Evolutionary conservation across 2,797 vertebrate species (phyloP).

Genomic region (Fratercula arctica): DNA sequence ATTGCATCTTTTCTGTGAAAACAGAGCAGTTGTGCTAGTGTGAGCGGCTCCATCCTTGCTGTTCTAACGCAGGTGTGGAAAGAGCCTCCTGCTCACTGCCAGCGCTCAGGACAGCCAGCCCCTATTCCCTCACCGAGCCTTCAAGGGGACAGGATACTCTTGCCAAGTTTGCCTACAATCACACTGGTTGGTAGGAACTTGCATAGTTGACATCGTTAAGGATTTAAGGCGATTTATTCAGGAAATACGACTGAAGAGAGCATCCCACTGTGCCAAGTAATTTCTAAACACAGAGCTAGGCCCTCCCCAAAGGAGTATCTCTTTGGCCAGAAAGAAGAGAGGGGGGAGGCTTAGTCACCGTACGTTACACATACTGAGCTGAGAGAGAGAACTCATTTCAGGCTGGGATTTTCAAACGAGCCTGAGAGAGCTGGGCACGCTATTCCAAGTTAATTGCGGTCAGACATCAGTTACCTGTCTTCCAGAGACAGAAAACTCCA

Average conservation of each 20-base stretch:
- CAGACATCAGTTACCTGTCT: neutral
- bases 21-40: neutral
- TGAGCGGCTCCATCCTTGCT: neutral
- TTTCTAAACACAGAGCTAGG: neutral
- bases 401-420: neutral
- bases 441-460: neutral
- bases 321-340: neutral
- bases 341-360: rapidly evolving
- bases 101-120: neutral
- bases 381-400: neutral
- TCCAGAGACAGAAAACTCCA: neutral
- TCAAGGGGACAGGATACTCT: rapidly evolving
- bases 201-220: rapidly evolving
- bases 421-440: neutral
- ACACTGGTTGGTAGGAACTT: neutral
- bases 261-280: neutral
- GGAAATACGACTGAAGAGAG: neutral
- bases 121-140: neutral
- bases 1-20: slow-evolving; percentile 19
- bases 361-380: neutral
- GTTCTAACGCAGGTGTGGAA: neutral
- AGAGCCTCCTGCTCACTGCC: neutral
- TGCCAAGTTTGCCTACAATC: neutral
- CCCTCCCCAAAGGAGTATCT: neutral
- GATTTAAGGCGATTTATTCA: neutral